Evolutionary conservation across 2,113 vertebrate species (phyloP).

Genomic region (Platysteira castanea): DNA sequence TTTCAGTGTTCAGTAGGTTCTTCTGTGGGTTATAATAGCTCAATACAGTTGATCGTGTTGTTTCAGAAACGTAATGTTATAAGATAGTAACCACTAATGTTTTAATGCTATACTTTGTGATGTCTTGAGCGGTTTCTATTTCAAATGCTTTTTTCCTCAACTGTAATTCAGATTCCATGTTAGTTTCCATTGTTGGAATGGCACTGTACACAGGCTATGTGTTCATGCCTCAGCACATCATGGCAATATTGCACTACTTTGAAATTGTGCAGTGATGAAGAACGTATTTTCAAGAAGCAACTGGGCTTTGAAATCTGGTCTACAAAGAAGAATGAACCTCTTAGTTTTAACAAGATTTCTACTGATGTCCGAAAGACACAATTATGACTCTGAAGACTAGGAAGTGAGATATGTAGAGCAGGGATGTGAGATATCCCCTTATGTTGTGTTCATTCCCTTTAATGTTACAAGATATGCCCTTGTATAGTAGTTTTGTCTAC

Average conservation of each 20-base stretch:
- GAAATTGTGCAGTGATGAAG: conserved; percentile 87
- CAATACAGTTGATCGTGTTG: not conserved
- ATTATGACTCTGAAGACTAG: conserved; percentile 50
- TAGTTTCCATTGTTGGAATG: conserved; percentile 91
- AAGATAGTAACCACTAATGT: not conserved
- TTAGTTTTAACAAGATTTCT: conserved; percentile 49
- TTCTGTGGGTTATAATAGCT: not conserved
- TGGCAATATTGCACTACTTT: conserved; percentile 98
- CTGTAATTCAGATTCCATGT: conserved; percentile 83
- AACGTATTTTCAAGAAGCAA: not conserved
- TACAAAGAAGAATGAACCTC: conserved; percentile 33
- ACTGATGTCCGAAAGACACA: conserved; percentile 17
- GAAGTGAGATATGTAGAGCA: conserved; percentile 39
- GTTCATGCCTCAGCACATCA: conserved; percentile 99
- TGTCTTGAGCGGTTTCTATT: not conserved
- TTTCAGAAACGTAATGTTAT: not conserved
- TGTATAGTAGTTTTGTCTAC: conserved; percentile 78
- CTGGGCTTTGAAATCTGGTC: not conserved
- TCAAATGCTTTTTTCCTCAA: conserved; percentile 71
- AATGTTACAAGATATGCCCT: conserved; percentile 69
- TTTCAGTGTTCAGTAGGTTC: not conserved
- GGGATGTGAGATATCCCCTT: conserved; percentile 57
- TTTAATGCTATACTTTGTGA: not conserved
- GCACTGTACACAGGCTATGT: conserved; percentile 95
- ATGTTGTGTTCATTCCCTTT: conserved; percentile 75